Conservation (phyloP, 2,797 vertebrate genomes). For the Lutjanus argentimaculatus region DNA sequence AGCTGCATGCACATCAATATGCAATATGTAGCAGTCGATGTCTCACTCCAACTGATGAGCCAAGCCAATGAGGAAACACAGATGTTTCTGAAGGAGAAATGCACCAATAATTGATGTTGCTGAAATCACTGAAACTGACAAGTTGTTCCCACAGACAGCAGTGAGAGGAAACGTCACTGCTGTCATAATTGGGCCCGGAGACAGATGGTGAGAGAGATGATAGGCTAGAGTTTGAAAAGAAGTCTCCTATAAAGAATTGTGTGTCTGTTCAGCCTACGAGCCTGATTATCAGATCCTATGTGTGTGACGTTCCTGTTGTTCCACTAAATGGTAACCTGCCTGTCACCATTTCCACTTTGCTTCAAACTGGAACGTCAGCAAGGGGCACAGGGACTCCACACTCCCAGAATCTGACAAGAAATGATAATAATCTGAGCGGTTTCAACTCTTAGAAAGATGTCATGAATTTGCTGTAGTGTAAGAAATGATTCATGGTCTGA, state of each 20-base stretch:
- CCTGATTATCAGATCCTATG: slow-evolving; percentile 51
- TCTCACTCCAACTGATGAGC: slow-evolving; percentile 38
- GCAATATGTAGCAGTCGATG: slow-evolving; percentile 29
- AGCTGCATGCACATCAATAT: slow-evolving; percentile 37
- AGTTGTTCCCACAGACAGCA: slow-evolving; percentile 61
- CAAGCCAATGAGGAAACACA: slow-evolving; percentile 46
- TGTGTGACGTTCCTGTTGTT: slow-evolving; percentile 15
- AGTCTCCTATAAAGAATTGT: slow-evolving; percentile 49
- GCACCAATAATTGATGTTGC: slow-evolving; percentile 73
- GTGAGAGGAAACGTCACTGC: slow-evolving; percentile 49
- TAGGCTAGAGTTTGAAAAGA: slow-evolving; percentile 55
- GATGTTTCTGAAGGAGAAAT: slow-evolving; percentile 64
- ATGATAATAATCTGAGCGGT: slow-evolving; percentile 17
- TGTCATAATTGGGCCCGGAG: slow-evolving; percentile 72
- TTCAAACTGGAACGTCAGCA: slow-evolving; percentile 46
- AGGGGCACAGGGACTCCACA: not conserved
- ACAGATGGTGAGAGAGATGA: slow-evolving; percentile 75
- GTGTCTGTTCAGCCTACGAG: slow-evolving; percentile 42
- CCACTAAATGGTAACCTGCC: slow-evolving; percentile 37
- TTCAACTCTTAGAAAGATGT: slow-evolving; percentile 28
- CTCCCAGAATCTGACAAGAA: slow-evolving; percentile 47
- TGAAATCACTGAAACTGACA: slow-evolving; percentile 68
- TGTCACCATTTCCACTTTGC: slow-evolving; percentile 55
- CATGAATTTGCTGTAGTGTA: slow-evolving; percentile 41
- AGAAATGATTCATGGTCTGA: slow-evolving; percentile 50